Conservation (phyloP, 1,140 invertebrate species). For the Eubasilissa regina region DNA sequence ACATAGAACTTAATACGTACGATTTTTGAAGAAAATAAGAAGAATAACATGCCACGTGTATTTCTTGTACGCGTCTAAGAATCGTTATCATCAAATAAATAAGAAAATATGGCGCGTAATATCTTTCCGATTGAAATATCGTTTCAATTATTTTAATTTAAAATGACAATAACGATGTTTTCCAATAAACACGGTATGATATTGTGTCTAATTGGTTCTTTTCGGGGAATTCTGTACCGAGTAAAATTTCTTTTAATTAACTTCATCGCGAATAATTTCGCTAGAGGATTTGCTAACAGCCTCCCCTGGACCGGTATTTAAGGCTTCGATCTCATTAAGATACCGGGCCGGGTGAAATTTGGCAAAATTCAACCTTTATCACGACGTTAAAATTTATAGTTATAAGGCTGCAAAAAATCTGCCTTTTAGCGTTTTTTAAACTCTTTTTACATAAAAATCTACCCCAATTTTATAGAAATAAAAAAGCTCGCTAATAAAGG, state of each 20-base stretch:
- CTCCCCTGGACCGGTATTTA: slow-evolving; percentile 19
- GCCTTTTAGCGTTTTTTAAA: slow-evolving; percentile 24
- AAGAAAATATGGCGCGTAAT: no score
- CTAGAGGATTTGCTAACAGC: slow-evolving; percentile 12
- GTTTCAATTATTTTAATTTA: background rate
- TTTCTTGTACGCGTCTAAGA: no score
- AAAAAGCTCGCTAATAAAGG: background rate
- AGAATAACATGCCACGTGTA: no score
- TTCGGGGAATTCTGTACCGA: background rate
- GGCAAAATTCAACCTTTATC: slow-evolving; percentile 39
- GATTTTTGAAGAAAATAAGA: no score
- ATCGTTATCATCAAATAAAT: no score
- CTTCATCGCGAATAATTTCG: slow-evolving; percentile 15
- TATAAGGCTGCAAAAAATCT: slow-evolving; percentile 21
- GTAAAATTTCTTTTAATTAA: slow-evolving; percentile 33
- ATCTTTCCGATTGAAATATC: no score
- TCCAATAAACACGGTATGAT: slow-evolving; percentile 11
- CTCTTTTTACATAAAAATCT: slow-evolving; percentile 16
- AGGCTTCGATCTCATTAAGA: slow-evolving; percentile 40
- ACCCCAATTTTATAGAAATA: slow-evolving; percentile 3
- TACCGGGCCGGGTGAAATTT: slow-evolving; percentile 35
- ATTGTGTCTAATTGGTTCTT: slow-evolving; percentile 19
- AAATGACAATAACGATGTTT: slow-evolving; percentile 5
- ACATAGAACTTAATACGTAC: no score
- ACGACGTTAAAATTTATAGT: slow-evolving; percentile 31